These are phyloP conservation scores for Mustela nigripes DNA, from an alignment of 2,113 vertebrate species.

Conservation along the genomic window DNA sequence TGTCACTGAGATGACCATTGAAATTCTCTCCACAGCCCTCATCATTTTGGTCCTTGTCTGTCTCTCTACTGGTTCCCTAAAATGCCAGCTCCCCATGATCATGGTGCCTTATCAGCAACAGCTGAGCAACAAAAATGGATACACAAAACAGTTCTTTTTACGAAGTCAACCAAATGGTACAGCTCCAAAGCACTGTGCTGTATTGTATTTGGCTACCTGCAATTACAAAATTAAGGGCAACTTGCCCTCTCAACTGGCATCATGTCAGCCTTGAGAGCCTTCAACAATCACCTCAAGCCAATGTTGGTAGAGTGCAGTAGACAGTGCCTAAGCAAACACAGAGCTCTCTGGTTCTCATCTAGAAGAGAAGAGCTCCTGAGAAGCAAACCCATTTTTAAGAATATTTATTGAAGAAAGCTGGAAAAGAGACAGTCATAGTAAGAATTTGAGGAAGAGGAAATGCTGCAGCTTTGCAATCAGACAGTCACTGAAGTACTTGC, in stretches of 20 bases:
- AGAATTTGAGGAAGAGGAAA: neutral
- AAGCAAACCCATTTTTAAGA: neutral
- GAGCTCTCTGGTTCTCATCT: neutral
- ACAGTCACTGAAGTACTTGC: neutral
- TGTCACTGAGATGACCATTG: slow-evolving; percentile 13
- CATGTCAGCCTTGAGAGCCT: neutral
- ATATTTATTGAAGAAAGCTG: neutral
- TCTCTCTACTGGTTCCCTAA: neutral
- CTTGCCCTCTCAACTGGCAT: neutral
- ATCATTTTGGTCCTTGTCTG: neutral
- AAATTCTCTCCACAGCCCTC: neutral
- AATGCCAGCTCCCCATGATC: neutral
- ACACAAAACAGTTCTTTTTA: slow-evolving; percentile 27
- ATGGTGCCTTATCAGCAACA: neutral
- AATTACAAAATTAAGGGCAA: slow-evolving; percentile 5
- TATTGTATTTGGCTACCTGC: slow-evolving; percentile 54
- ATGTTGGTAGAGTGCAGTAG: neutral
- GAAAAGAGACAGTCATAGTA: neutral
- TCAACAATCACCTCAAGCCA: neutral
- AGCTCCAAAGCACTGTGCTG: neutral
- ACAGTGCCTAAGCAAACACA: neutral
- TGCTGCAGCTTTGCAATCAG: neutral
- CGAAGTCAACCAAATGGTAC: slow-evolving; percentile 23
- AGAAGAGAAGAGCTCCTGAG: neutral
- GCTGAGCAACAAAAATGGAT: slow-evolving; percentile 57